Base-by-base conservation (phyloP, 2,113 vertebrate species). In the Sinocyclocheilus rhinocerous region DNA sequence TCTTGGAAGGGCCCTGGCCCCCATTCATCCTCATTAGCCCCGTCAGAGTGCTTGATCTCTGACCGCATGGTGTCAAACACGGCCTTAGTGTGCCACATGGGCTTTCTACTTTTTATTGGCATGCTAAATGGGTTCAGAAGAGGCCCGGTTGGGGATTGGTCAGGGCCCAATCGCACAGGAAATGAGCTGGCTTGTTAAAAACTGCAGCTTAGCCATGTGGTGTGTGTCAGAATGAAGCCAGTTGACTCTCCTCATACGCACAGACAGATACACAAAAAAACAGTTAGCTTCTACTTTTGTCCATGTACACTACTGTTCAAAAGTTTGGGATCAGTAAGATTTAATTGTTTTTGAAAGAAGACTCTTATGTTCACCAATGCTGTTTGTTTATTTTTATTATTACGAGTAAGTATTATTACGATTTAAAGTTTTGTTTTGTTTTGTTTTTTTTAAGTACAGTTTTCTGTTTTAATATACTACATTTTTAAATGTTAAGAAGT, bases 41-140 rank as follows among this genome's bases (percentile, higher is more conserved):
- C 48, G 6, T 76, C 77, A 86, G 76, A 77, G 87, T 36, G 42
- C 84, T 81, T 88, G 88, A 88, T 85, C 85, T 83, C 77, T 87
- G 83, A 87, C 79, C 39, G n/a, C 16, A 11, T 22, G 67, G 63
- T 86, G 76, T 88, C 83, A 88, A 84, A 84, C 77, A 36, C 67
- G 61, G 85, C 26, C 61, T 20, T 50, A 78, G 76, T 84, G 79
- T 85, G 86, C 83, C 86, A 91, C 86, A 85, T 85, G 89, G 59
- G 57, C 42, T 24, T 63, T 84, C 48, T 77, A 29, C 20, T 55
- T 81, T 90, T 88, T 89, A 90, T 76, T 85, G 81, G 52, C 72
- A 9, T 4, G 52, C 85, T 87, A 83, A 91, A 89, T 84, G 76
- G 84, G 81, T 87, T 89, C 85, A 87, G 72, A 83, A 87, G 86